Conservation (phyloP, 2,888 invertebrate species). For the Apotomis turbidana region DNA sequence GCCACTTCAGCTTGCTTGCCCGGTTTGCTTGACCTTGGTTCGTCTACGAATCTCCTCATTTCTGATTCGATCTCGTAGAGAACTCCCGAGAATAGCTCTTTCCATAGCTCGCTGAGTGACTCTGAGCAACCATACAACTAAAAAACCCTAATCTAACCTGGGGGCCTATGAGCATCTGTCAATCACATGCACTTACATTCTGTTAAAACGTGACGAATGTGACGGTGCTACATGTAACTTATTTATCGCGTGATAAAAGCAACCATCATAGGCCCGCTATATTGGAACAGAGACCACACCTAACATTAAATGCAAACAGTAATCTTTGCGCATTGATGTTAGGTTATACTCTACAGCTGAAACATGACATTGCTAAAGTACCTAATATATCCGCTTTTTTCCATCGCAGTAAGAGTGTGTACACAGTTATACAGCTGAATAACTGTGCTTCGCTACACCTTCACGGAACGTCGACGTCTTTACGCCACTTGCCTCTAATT, state of each 20-base stretch:
- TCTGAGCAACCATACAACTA: neutral
- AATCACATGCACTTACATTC: no score
- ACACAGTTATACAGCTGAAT: conserved; percentile 6
- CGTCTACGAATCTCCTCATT: no score
- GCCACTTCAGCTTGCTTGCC: no score
- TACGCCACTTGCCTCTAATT: conserved; percentile 50
- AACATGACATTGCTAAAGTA: neutral
- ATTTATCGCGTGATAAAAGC: no score
- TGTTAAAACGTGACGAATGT: no score
- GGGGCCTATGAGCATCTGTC: no score
- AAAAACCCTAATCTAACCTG: neutral
- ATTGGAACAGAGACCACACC: conserved; percentile 1
- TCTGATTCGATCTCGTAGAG: no score
- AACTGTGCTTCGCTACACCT: conserved; percentile 32
- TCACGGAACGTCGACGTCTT: conserved; percentile 39
- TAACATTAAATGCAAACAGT: conserved; percentile 10
- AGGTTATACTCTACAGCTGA: neutral
- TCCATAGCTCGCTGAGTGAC: no score
- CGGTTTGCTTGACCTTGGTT: no score
- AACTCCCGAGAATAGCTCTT: no score
- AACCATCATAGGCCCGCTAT: no score
- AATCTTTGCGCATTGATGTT: conserved; percentile 24
- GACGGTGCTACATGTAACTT: no score
- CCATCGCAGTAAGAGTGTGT: conserved; percentile 12
- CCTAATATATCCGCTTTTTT: neutral